These are phyloP conservation scores for Saimiri boliviensis DNA, from an alignment of 2,113 vertebrate species.

Conservation along the genomic window DNA sequence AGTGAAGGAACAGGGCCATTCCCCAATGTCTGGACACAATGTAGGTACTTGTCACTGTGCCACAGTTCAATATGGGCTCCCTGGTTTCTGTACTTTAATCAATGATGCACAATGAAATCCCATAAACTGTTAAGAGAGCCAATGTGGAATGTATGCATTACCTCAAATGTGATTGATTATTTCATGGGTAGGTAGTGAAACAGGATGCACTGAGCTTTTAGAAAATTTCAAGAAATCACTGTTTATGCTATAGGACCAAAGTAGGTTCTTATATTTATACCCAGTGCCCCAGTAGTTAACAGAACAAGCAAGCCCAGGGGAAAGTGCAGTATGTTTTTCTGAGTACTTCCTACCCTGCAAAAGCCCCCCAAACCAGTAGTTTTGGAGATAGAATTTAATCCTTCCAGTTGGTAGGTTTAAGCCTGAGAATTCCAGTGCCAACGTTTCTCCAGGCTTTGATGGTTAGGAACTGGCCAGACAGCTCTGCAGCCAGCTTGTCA, in stretches of 20 bases:
- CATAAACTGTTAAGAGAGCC: background rate
- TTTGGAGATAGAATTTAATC: conserved; percentile 64
- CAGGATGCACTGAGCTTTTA: background rate
- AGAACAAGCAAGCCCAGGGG: background rate
- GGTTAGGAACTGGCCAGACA: background rate
- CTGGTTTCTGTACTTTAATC: background rate
- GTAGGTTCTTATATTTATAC: background rate
- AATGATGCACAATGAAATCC: background rate
- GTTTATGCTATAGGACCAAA: background rate
- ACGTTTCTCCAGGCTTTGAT: conserved; percentile 10
- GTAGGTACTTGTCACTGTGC: background rate
- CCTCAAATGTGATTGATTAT: background rate
- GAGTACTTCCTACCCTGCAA: background rate
- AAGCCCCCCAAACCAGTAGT: background rate
- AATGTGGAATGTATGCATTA: accelerated
- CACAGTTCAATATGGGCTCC: background rate
- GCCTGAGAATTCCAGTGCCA: conserved; percentile 20
- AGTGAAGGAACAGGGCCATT: background rate
- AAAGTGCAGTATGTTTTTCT: background rate
- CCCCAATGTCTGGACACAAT: background rate
- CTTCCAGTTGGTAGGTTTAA: conserved; percentile 51
- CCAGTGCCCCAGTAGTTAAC: background rate
- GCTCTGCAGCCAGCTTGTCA: conserved; percentile 30
- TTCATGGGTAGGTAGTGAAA: background rate
- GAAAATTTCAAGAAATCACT: background rate